These are phyloP conservation scores for Siniperca undulata DNA, from an alignment of 2,797 vertebrate genomes.

Conservation along the genomic window DNA sequence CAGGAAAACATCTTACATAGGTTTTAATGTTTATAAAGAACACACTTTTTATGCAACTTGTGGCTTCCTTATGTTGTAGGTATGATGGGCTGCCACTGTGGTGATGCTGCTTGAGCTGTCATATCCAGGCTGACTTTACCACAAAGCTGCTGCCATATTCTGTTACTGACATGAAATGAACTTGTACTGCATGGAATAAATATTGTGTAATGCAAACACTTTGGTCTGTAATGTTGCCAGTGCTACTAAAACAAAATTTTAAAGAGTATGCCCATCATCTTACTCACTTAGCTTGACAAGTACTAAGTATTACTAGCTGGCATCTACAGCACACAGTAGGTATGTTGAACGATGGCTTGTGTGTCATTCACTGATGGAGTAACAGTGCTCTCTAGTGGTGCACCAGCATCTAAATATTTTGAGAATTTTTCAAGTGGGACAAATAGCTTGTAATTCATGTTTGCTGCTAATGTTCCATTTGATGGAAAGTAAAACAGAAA, in stretches of 20 bases:
- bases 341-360: slow-evolving; percentile 4
- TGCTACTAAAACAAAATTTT: background rate
- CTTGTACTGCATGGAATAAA: slow-evolving; percentile 74
- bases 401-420: slow-evolving; percentile 1
- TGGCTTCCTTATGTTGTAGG: slow-evolving; percentile 61
- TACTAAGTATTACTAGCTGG: background rate
- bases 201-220: slow-evolving; percentile 31
- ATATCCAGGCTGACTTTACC: slow-evolving; percentile 6
- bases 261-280: background rate
- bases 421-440: background rate
- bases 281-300: background rate
- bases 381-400: slow-evolving; percentile 64
- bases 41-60: background rate
- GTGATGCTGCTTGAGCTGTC: slow-evolving; percentile 59
- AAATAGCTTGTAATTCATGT: slow-evolving; percentile 6
- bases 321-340: background rate
- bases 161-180: slow-evolving; percentile 35
- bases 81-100: slow-evolving; percentile 73
- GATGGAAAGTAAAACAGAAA: background rate
- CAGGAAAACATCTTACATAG: background rate
- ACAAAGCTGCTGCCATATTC: slow-evolving; percentile 22
- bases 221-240: slow-evolving; percentile 22
- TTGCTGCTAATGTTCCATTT: slow-evolving; percentile 1
- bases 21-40: slow-evolving; percentile 1
- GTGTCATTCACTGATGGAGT: slow-evolving; percentile 26